Conservation (phyloP, 1,140 invertebrate species). For the Drosophila ficusphila region DNA sequence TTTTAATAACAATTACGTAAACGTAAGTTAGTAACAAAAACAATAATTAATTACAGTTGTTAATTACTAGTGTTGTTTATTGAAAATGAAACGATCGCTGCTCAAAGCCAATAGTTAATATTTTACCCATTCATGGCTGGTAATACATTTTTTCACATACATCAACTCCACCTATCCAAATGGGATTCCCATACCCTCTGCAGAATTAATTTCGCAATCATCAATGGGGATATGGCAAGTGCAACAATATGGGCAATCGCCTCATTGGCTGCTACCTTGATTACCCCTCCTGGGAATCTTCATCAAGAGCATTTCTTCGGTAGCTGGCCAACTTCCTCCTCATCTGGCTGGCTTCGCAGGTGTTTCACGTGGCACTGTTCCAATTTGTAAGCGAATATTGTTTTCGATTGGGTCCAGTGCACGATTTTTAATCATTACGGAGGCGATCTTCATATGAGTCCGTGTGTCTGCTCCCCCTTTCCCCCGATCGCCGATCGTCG, state of each 20-base stretch:
- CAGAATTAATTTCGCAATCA: conserved; percentile 67
- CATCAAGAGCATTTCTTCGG: conserved; percentile 34
- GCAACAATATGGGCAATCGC: conserved; percentile 23
- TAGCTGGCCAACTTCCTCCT: conserved; percentile 32
- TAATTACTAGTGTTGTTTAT: no score
- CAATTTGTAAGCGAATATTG: conserved; percentile 74
- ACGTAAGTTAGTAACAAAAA: no score
- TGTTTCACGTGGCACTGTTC: conserved; percentile 68
- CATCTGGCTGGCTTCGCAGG: conserved; percentile 19
- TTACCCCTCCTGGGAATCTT: conserved; percentile 49
- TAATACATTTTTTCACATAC: neutral
- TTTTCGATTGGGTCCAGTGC: conserved; percentile 65
- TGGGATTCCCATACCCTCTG: neutral
- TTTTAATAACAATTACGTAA: no score
- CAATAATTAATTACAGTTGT: no score
- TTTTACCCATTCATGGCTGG: no score
- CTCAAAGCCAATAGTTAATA: no score
- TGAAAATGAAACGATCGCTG: no score
- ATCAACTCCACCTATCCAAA: neutral
- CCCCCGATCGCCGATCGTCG: conserved; percentile 54
- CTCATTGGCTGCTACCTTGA: conserved; percentile 42
- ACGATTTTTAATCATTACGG: conserved; percentile 78
- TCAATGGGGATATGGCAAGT: conserved; percentile 29
- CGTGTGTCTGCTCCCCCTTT: no score
- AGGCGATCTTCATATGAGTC: conserved; percentile 43